Base-by-base conservation (phyloP, 2,888 invertebrate genomes). In the Erebia palarica region DNA sequence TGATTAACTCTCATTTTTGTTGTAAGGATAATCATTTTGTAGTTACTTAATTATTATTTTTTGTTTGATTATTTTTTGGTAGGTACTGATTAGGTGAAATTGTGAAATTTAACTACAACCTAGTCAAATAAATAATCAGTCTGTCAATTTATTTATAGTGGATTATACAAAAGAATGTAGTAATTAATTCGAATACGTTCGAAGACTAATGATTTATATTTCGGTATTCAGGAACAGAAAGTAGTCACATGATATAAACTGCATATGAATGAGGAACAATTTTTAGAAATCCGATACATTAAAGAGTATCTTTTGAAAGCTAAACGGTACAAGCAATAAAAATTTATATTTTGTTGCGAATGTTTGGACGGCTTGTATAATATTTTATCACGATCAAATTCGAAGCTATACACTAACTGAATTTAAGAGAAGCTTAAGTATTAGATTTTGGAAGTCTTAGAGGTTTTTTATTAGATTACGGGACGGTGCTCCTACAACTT, bases 181-280 rank as follows among this genome's bases (percentile, higher is more conserved):
- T 51, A 4, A 55, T 55, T 55, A 18, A 60, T 18, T 36, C 27
- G 2, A 36, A 44, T 61, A 47, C 18, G 16, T 47, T 60, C 42
- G 16, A 61, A 47, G 18, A n/a, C 49, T 63, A 49, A 63, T 49
- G 63, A 63, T 49, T 21, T 49, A 63, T 63, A 27, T 63, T 5
- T 21, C 21, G 47, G 47, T 63, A 49, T 44, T 58, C 60, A 64
- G 64, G 51, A 70, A 64, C 66, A 66, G 72, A 72, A 72, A 72
- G 72, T 72, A 49, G 60, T 58, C 49, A 63, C 47, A 65, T 57
- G 51, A 60, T 42, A 63, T 61, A 66, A 44, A 44, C 66, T 70
- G 70, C 66, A 72, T 72, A 72, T 64, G 27, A 70, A 72, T 70
- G 64, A 72, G 63, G 70, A 66, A 72, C 67, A 67, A 72, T 66